Evolutionary conservation across 2,797 vertebrate genomes (phyloP).

Genomic region (Sphenopsis melanotis): DNA sequence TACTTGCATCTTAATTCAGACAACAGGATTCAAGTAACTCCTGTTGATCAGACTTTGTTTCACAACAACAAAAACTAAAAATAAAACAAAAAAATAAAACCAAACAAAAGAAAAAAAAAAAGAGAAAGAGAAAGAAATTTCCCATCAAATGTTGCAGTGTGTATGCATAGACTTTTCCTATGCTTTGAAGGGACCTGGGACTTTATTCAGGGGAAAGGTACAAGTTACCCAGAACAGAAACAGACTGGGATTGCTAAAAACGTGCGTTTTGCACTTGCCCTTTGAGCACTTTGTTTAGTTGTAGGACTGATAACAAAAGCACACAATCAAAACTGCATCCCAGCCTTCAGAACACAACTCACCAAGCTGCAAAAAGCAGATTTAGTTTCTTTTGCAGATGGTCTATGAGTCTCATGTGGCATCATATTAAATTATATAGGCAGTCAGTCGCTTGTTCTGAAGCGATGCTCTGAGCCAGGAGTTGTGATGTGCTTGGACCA

Average conservation of each 20-base stretch:
- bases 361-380: conserved; percentile 68
- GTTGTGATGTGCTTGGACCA: conserved; percentile 62
- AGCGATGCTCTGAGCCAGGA: conserved; percentile 63
- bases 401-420: conserved; percentile 75
- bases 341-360: conserved; percentile 41
- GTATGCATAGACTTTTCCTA: not conserved
- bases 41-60: not conserved
- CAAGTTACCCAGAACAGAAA: not conserved
- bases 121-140: fast-evolving
- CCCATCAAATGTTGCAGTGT: not conserved
- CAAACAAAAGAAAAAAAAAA: not conserved
- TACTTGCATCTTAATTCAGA: not conserved
- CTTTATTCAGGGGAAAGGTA: not conserved
- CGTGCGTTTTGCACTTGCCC: not conserved
- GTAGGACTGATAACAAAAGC: conserved; percentile 13
- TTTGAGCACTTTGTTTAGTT: conserved; percentile 8
- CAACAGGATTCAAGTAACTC: not conserved
- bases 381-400: conserved; percentile 82
- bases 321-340: conserved; percentile 21
- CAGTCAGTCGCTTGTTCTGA: conserved; percentile 74
- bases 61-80: not conserved
- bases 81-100: not conserved
- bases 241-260: not conserved
- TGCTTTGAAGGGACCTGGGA: not conserved
- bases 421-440: conserved; percentile 88